phyloP scores from a whole-genome alignment of 2,797 vertebrate genomes.

The Myotis findleyi region DNA sequence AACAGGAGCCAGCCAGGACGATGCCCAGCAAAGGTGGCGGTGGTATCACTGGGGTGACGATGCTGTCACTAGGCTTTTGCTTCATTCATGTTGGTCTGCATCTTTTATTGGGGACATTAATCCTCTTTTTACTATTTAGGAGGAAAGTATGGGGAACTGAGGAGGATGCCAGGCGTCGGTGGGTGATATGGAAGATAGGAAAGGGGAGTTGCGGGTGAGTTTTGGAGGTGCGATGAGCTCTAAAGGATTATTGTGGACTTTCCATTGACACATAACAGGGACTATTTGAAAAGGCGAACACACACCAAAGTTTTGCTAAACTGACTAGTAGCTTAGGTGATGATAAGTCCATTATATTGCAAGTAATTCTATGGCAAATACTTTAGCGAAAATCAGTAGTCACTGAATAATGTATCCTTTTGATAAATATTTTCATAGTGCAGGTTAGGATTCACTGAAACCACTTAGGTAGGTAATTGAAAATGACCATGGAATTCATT shows the following conservation, averaged over 20 bases:
- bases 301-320: not conserved
- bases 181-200: not conserved
- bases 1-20: not conserved
- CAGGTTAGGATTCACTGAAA: not conserved
- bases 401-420: not conserved
- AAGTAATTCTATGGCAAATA: not conserved
- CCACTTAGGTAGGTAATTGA: not conserved
- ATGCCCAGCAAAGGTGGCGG: not conserved
- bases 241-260: too few relatives aligned
- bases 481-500: conserved; percentile 21
- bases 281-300: not conserved
- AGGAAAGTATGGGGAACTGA: not conserved
- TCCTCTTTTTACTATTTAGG: not conserved
- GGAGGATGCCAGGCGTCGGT: not conserved
- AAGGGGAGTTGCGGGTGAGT: not conserved
- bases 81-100: not conserved
- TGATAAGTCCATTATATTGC: not conserved
- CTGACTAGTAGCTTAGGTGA: not conserved
- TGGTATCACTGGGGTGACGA: not conserved
- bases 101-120: not conserved
- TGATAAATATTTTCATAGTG: conserved; percentile 8
- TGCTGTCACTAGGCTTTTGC: not conserved
- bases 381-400: not conserved
- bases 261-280: not conserved
- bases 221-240: not conserved